Conservation (phyloP, 2,888 invertebrate species). For the Caenorhabditis sp. region DNA sequence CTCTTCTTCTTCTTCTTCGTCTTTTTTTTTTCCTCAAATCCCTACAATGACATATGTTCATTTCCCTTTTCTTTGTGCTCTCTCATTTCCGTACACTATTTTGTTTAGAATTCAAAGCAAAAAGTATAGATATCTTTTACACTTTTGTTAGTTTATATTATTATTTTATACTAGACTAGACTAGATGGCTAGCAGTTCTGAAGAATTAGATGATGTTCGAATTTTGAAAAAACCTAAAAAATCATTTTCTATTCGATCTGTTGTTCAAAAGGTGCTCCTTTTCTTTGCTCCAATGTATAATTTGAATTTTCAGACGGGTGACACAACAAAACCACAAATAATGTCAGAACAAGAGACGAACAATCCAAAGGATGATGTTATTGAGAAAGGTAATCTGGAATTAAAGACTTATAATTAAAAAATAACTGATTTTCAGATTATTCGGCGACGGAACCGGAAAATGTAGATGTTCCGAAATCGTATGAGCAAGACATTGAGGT, state of each 20-base stretch:
- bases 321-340: constrained; percentile 13
- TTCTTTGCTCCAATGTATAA: not conserved
- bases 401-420: too few relatives aligned
- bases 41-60: not conserved
- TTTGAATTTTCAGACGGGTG: constrained; percentile 28
- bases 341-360: constrained; percentile 24
- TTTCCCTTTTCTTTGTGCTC: constrained; percentile 3
- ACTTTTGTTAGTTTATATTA: not conserved
- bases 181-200: not conserved
- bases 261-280: not conserved
- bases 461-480: constrained; percentile 30
- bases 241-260: constrained; percentile 28
- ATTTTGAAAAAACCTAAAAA: not conserved
- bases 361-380: constrained; percentile 27
- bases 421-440: constrained; percentile 2
- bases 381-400: constrained; percentile 8
- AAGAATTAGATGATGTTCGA: not conserved
- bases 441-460: not conserved
- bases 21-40: not conserved
- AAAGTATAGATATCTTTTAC: too few relatives aligned
- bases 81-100: not conserved
- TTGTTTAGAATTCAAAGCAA: not conserved
- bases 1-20: not conserved
- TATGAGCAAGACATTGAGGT: constrained; percentile 8
- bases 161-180: not conserved